Evolutionary conservation across 2,113 vertebrate genomes (phyloP), one percentile per base, ranked within the genome.

Genomic region (Aptenodytes patagonicus): DNA sequence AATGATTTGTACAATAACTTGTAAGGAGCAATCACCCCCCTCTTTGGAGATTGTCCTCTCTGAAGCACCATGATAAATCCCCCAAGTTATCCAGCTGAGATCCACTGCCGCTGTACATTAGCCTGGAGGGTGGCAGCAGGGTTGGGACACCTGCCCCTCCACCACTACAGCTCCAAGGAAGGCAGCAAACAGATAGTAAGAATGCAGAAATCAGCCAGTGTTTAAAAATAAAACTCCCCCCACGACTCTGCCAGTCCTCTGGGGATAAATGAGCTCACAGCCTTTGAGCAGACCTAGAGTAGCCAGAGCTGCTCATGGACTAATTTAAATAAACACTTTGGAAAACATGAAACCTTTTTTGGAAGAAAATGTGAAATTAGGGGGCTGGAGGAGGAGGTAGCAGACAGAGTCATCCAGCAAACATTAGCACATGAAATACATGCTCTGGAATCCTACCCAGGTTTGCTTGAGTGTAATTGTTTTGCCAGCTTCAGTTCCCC

Each of bases 271-370:
- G 89, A 95, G 87, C 91, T 95, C 95, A 95, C 49, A 83, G 89
- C 49, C 85, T 81, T 44, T 6, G 25, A 58, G 73, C 85, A 85
- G 70, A 76, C 92, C 86, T 65, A 42, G 87, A 86, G 90, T 85
- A 93, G 94, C 77, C 93, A 85, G 91, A 87, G 73, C 78, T 64
- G 70, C 93, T 95, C 78, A 76, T 3, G 0, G 16, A 95, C 84
- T 95, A 95, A 95, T 96, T 95, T 66, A 91, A 95, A 94, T 38
- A 95, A 94, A 93, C 89, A 87, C 65, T 93, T 49, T 13, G 44
- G 80, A 93, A 96, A 95, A 95, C 92, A 95, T 2, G 24, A 89
- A 95, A 95, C 97, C 96, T 95, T 97, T 96, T 97, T 95, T 87
- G 97, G 97, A 96, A 96, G 66, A 97, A 96, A 93, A 95, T 95